Evolutionary conservation across 1,140 invertebrate genomes (phyloP), one percentile per base, ranked within the genome.

Genomic region (Trypoxylus dichotomus): DNA sequence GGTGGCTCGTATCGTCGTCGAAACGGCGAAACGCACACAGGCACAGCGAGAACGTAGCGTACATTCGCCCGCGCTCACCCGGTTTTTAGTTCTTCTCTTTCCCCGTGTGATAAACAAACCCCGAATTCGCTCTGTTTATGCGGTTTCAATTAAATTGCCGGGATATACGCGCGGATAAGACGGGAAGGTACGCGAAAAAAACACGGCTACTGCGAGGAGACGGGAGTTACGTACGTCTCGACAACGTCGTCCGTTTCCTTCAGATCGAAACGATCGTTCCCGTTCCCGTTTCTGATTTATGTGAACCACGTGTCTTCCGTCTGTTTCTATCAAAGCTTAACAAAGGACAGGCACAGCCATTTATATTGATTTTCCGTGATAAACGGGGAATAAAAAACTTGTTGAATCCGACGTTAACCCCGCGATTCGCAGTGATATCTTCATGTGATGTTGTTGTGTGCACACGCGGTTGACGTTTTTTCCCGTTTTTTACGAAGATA

Each of bases 321-420:
- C 84, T 82, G 81, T 85, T 84, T 83, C 81, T 83, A 85, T 84
- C 83, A 80, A 82, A 84, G 77, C 82, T 80, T 81, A 85, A 85
- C 85, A 86, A 86, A 85, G 85, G 83, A 83, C 83, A 80, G 81
- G 79, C 80, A 83, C 84, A 84, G 83, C 85, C 84, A 86, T 86
- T 85, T 84, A 85, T 86, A 86, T 86, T 85, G 85, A 86, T 86
- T 86, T 86, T 86, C 83, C 78, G 82, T 84, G 85, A 85, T 85
- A 85, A 85, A 85, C 83, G 83, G 81, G 81, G 79, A 82, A 85
- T 85, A 86, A 86, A 85, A 86, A 86, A 86, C 85, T 86, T 86
- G 85, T 85, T 88, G 83, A 88, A 88, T 84, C 83, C 72, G 68
- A 68, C 60, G 60, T 68, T 77, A 74, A 41, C 60, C 72, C 85